Conservation (phyloP, 2,113 vertebrate species). For the Hypomesus transpacificus region DNA sequence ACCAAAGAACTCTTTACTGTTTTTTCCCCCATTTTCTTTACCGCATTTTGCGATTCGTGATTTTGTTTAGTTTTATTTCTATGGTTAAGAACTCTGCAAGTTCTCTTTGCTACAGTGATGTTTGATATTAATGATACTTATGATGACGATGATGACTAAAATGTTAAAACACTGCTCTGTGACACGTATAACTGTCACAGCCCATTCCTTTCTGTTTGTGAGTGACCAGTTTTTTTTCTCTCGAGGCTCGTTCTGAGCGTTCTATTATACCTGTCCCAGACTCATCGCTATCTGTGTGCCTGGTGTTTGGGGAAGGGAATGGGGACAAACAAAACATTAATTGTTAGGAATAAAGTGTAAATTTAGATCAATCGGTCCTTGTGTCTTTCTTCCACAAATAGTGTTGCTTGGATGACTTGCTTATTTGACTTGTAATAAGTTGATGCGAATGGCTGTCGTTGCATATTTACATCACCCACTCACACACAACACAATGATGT, state of each 20-base stretch:
- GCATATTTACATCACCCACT: no score
- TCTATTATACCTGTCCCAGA: slow-evolving; percentile 55
- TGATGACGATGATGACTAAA: slow-evolving; percentile 31
- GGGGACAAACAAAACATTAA: slow-evolving; percentile 65
- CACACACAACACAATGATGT: no score
- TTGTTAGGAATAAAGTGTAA: slow-evolving; percentile 74
- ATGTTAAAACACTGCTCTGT: slow-evolving; percentile 47
- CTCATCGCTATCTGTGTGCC: slow-evolving; percentile 76
- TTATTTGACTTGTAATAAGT: no score
- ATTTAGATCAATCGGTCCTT: slow-evolving; percentile 66
- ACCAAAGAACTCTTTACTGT: slow-evolving; percentile 76
- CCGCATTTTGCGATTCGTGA: slow-evolving; percentile 47
- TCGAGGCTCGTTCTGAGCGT: slow-evolving; percentile 58
- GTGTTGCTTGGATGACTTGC: not conserved
- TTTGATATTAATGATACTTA: slow-evolving; percentile 30
- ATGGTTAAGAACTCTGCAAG: slow-evolving; percentile 42
- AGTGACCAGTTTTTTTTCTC: slow-evolving; percentile 62
- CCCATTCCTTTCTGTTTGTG: slow-evolving; percentile 54
- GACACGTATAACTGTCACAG: slow-evolving; percentile 40
- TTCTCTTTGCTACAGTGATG: slow-evolving; percentile 49
- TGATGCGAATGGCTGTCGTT: no score
- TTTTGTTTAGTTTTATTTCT: slow-evolving; percentile 42
- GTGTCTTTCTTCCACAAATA: slow-evolving; percentile 16
- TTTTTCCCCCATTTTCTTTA: slow-evolving; percentile 42
- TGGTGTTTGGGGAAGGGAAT: slow-evolving; percentile 66